Conservation (phyloP, 2,888 invertebrate species). For the Nowickia ferox region DNA sequence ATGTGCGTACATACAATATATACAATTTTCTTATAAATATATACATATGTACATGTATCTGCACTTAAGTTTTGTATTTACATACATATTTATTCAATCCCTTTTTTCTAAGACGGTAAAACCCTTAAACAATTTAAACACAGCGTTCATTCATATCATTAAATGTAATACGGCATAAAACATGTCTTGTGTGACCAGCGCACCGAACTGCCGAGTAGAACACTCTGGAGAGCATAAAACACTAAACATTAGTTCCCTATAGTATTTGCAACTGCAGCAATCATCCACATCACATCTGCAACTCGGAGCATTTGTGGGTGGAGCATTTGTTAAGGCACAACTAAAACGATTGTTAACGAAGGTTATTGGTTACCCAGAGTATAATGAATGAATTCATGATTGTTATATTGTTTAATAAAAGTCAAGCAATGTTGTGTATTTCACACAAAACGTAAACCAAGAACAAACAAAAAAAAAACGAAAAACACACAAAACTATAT, state of each 20-base stretch:
- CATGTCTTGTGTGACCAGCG: not conserved
- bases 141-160: not conserved
- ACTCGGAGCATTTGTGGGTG: constrained; percentile 49
- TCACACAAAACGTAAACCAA: not conserved
- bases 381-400: constrained; percentile 59
- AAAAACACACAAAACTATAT: constrained; percentile 9
- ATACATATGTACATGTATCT: too few species aligned
- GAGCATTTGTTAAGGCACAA: constrained; percentile 53
- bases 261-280: constrained; percentile 20
- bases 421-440: constrained; percentile 44
- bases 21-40: too few species aligned
- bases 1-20: too few species aligned
- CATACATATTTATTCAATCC: too few species aligned
- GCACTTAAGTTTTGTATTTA: too few species aligned
- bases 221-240: constrained; percentile 31
- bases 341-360: constrained; percentile 54
- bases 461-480: not conserved
- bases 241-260: constrained; percentile 19
- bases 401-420: constrained; percentile 57
- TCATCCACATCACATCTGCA: constrained; percentile 13
- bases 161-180: too few species aligned
- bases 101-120: too few species aligned
- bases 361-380: constrained; percentile 52
- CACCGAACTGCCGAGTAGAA: constrained; percentile 22
- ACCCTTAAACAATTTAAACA: not conserved